Percentiles rank a stretch among this genome's conserved stretches.
These are phyloP conservation scores for Heterohyrax brucei DNA, from an alignment of 2,797 vertebrate species.

Conservation along the genomic window DNA sequence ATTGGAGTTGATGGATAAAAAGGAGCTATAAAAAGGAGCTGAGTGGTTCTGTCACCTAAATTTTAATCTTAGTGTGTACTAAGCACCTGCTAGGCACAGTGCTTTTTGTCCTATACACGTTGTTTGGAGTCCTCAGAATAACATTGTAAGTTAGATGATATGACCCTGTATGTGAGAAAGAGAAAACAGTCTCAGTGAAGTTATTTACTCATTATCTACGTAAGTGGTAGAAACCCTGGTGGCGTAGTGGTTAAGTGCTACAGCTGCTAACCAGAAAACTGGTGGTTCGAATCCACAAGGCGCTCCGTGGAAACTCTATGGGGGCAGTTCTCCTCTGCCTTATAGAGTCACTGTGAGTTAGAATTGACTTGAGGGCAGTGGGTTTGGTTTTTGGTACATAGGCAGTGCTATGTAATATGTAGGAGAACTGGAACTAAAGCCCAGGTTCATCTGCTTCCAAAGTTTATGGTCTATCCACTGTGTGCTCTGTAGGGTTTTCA, in stretches of 20 bases:
- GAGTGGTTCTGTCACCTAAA: neutral
- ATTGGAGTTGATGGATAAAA: constrained; percentile 1
- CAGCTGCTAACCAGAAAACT: too few relatives aligned
- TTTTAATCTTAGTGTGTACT: neutral
- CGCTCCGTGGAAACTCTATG: too few relatives aligned
- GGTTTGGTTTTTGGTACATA: too few relatives aligned
- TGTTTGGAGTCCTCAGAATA: constrained; percentile 17
- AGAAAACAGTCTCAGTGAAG: neutral
- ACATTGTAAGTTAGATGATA: constrained; percentile 5
- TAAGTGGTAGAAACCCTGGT: neutral
- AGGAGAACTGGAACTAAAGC: neutral
- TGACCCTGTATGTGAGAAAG: neutral
- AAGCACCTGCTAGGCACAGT: neutral
- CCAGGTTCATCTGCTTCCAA: neutral
- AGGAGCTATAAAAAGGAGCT: too few relatives aligned
- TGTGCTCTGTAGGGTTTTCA: neutral
- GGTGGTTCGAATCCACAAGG: too few relatives aligned
- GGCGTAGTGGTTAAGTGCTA: too few relatives aligned
- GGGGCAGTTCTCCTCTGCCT: too few relatives aligned
- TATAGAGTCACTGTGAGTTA: too few relatives aligned
- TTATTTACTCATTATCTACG: neutral
- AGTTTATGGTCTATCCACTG: neutral
- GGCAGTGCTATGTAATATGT: neutral
- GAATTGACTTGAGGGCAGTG: too few relatives aligned
- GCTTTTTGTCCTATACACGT: neutral